Evolutionary conservation across 2,888 invertebrate genomes (phyloP).

Genomic region (Drosophila anomelani): DNA sequence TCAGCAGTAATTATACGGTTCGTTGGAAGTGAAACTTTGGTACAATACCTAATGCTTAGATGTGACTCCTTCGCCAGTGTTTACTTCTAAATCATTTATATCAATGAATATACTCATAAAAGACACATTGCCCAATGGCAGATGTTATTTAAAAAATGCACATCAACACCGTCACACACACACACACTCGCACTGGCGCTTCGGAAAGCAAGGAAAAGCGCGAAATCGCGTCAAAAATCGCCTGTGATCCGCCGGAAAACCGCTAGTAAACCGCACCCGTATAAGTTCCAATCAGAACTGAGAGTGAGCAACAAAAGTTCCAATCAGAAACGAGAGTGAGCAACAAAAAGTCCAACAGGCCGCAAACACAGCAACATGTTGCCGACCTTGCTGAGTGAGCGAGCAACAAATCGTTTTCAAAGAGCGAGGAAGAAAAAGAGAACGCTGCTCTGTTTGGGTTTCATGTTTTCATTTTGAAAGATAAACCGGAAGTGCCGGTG

Average conservation of each 20-base stretch:
- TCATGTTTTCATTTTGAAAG: conserved; percentile 40
- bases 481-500: conserved; percentile 40
- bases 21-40: conserved; percentile 47
- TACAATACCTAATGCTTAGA: conserved; percentile 56
- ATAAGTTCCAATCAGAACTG: conserved; percentile 75
- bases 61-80: conserved; percentile 2
- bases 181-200: conserved; percentile 15
- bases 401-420: conserved; percentile 17
- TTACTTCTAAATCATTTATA: conserved; percentile 21
- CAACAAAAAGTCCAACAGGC: conserved; percentile 64
- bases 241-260: conserved; percentile 14
- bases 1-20: conserved; percentile 60
- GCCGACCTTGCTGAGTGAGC: conserved; percentile 68
- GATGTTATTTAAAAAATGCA: conserved; percentile 56
- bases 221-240: conserved; percentile 26
- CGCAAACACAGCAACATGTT: conserved; percentile 56
- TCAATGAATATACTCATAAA: conserved; percentile 39
- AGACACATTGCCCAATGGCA: conserved; percentile 49
- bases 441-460: conserved; percentile 63
- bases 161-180: conserved; percentile 29
- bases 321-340: conserved; percentile 74
- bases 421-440: conserved; percentile 1
- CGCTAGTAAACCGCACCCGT: conserved; percentile 59
- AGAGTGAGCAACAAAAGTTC: conserved; percentile 53
- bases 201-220: conserved; percentile 40